Base-by-base conservation (phyloP, 23 tunicate genomes). In the Styela clava region DNA sequence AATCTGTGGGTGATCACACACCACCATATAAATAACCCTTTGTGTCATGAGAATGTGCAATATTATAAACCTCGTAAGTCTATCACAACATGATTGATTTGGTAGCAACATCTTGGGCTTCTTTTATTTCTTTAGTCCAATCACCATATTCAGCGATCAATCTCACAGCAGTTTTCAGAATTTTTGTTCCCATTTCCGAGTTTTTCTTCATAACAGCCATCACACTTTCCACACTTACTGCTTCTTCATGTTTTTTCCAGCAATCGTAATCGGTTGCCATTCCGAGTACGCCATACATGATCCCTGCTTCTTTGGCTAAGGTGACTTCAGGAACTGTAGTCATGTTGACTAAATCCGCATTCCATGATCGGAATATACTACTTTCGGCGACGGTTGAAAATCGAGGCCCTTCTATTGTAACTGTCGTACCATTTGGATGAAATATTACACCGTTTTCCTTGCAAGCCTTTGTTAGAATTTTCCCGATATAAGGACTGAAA, bases 231-330 rank as follows among this genome's bases (percentile, higher is more conserved):
- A 29, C 71, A 67, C 18, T 64, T 64, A 87, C 91, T 24, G 63
- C 36, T 34, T 52, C 69, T 20, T 81, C 73, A 63, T 62, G 63
- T 1, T 87, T 63, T 64, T 44, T 82, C 91, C 91, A 87, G 44
- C 87, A 88, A 61, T 86, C 96, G 63, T 90, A 90, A 76, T 90
- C 96, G 12, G 96, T 90, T 9, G 85, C 96, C 90, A 90, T 2
- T 0, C 91, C 96, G 0, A 90, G 16, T 0, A 91, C 71, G 26
- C 82, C 86, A 82, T 90, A 90, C 30, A 61, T 69, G 26, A 90
- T 36, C 1, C 89, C 89, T 29, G 86, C 34, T 74, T 90, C 96
- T 69, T 82, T 90, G 0, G 96, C 96, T 1, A 90, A 35, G n/a
- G 73, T 83, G 2, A 83, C 96, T 82, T 90, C 96, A 27, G 96